Percentiles rank a stretch among this genome's conserved stretches.
Conservation (phyloP, 2,113 vertebrate species). For the Jaculus jaculus region DNA sequence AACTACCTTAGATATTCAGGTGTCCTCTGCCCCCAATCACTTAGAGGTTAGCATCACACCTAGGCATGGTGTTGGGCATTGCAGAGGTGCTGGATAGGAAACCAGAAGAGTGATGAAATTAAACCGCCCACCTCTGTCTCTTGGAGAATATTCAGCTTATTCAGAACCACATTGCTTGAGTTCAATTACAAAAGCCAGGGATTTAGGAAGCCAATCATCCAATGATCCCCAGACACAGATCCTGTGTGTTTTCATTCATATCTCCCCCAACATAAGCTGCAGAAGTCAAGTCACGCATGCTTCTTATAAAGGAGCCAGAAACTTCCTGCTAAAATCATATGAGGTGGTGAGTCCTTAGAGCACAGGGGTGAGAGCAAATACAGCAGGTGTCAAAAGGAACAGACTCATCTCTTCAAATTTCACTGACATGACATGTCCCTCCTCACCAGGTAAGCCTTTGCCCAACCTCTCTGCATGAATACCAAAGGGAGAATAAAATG, state of each 20-base stretch:
- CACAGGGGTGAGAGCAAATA: conserved; percentile 67
- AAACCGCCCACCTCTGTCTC: neutral
- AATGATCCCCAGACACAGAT: neutral
- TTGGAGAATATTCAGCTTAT: neutral
- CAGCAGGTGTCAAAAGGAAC: conserved; percentile 66
- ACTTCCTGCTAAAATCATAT: conserved; percentile 76
- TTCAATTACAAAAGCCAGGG: neutral
- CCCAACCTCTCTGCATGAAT: neutral
- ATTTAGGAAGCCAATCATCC: neutral
- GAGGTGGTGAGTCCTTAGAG: conserved; percentile 65
- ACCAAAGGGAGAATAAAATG: neutral
- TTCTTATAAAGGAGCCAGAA: conserved; percentile 72
- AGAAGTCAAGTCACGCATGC: conserved; percentile 76
- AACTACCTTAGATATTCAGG: neutral
- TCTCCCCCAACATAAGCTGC: conserved; percentile 68
- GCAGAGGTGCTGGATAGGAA: neutral
- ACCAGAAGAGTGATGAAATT: neutral
- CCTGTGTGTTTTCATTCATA: conserved; percentile 7
- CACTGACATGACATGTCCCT: neutral
- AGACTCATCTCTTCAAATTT: conserved; percentile 53
- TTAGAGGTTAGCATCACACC: neutral
- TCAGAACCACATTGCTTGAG: neutral
- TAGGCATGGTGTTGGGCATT: neutral
- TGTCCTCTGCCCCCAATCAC: neutral
- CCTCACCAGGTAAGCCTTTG: neutral